Conservation (phyloP, 2,888 invertebrate species). For the Cerceris rybyensis region DNA sequence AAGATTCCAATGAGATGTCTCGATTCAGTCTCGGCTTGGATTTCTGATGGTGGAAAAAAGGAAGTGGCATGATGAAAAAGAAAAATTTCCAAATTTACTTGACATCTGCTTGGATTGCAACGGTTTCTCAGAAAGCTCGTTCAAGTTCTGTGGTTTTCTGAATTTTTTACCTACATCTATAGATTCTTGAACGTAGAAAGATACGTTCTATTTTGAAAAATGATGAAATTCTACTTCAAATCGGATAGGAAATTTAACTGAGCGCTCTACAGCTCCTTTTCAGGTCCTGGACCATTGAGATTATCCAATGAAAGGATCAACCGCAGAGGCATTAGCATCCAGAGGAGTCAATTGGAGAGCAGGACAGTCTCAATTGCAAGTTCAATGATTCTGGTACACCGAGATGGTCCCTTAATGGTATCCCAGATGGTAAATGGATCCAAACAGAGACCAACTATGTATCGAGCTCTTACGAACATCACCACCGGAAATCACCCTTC, state of each 20-base stretch:
- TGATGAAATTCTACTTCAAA: too few species aligned
- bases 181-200: neutral
- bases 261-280: neutral
- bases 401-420: conserved; percentile 55
- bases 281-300: conserved; percentile 27
- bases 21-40: neutral
- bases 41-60: neutral
- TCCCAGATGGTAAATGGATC: conserved; percentile 60
- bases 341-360: conserved; percentile 38
- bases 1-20: conserved; percentile 26
- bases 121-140: neutral
- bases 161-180: too few species aligned
- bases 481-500: conserved; percentile 39
- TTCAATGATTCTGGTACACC: conserved; percentile 56
- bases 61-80: conserved; percentile 17
- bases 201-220: neutral
- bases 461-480: conserved; percentile 43
- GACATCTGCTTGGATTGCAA: neutral
- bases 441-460: conserved; percentile 65
- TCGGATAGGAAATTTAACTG: too few species aligned
- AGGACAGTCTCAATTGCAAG: conserved; percentile 50
- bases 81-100: conserved; percentile 5
- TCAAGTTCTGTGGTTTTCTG: neutral
- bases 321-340: conserved; percentile 49
- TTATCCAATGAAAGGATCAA: conserved; percentile 45